Base-by-base conservation (phyloP, 2,888 invertebrate species). In the Myopa testacea region DNA sequence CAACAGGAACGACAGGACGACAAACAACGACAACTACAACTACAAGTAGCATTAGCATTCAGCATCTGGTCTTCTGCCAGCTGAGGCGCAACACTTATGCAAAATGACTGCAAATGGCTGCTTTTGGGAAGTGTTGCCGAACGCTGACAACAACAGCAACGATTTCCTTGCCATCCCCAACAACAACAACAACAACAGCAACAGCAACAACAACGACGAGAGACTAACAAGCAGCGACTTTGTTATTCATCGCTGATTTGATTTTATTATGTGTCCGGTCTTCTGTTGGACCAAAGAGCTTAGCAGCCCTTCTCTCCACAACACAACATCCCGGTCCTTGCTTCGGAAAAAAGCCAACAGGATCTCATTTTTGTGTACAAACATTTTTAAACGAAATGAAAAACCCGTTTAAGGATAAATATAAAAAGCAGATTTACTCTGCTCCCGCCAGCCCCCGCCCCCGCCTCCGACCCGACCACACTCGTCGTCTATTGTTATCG, bases 241-340 rank as follows among this genome's bases (percentile, higher is more conserved):
- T 75, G 75, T 75, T 75, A 75, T 75, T 75, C 75, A 75, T 75
- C 75, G 75, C 75, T 65, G 68, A 75, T 75, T 75, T 75, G 75
- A 75, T 75, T 75, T 75, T 69, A 75, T 75, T 75, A 75, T 69
- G 75, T 75, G 75, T 75, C 75, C 75, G 69, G 75, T 75, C 60
- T 75, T 40, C 74, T 63, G 74, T 16, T 37, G 55, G 55, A 55
- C 55, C 55, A 55, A 55, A n/a, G 14, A 5, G 55, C 26, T 26
- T 26, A 26, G 26, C 26, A 26, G 26, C 26, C 26, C 26, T 26
- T 26, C 26, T 26, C 26, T 26, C n/a, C 6, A 19, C 26, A 75
- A 45, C 37, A 58, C 26, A 55, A 19, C 55, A 67, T 37, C 40
- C 55, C 67, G 37, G 62, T 63, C 63, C 73, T 63, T 73, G 38